A percentile compares a stretch with the other conserved stretches of the same genome.
phyloP scores from a whole-genome alignment of 1,140 invertebrate genomes.

The Harpegnathos saltator region DNA sequence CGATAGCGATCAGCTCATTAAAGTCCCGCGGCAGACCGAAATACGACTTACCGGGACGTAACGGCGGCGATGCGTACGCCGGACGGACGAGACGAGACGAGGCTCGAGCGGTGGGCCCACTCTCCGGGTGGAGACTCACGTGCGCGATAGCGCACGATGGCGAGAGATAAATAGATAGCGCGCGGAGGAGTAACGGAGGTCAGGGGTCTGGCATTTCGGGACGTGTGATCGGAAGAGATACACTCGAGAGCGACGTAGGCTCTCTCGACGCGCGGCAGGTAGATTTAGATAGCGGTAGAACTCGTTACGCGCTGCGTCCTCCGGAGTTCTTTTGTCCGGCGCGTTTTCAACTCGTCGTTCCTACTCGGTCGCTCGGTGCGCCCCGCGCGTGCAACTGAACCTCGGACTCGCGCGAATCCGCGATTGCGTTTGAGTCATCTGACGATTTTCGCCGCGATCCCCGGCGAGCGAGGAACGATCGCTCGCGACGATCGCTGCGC shows the following conservation, averaged over 20 bases:
- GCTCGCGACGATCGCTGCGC: too few relatives aligned
- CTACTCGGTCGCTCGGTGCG: too few relatives aligned
- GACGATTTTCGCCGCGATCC: too few relatives aligned
- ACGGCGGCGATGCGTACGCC: conserved; percentile 59
- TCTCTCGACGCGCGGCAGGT: conserved; percentile 34
- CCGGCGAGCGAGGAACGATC: too few relatives aligned
- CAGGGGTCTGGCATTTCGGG: conserved; percentile 81
- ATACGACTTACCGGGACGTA: conserved; percentile 75
- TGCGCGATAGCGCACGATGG: conserved; percentile 31
- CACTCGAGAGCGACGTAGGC: conserved; percentile 50
- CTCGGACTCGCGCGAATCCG: too few relatives aligned
- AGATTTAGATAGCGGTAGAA: conserved; percentile 74
- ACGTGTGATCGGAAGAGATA: conserved; percentile 83
- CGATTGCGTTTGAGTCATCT: too few relatives aligned
- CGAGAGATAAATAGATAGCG: conserved; percentile 55
- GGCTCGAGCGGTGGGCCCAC: conserved; percentile 52
- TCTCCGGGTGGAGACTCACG: conserved; percentile 2
- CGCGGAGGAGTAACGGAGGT: conserved; percentile 69
- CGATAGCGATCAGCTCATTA: conserved; percentile 85
- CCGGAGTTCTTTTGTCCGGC: background rate
- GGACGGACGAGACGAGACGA: conserved; percentile 24
- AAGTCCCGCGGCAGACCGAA: conserved; percentile 75
- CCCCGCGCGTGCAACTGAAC: too few relatives aligned
- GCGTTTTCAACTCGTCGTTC: background rate
- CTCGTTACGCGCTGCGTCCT: conserved; percentile 2